Evolutionary conservation across 2,888 invertebrate species (phyloP), one percentile per base, ranked within the genome.

Genomic region (Tortrix viridana): DNA sequence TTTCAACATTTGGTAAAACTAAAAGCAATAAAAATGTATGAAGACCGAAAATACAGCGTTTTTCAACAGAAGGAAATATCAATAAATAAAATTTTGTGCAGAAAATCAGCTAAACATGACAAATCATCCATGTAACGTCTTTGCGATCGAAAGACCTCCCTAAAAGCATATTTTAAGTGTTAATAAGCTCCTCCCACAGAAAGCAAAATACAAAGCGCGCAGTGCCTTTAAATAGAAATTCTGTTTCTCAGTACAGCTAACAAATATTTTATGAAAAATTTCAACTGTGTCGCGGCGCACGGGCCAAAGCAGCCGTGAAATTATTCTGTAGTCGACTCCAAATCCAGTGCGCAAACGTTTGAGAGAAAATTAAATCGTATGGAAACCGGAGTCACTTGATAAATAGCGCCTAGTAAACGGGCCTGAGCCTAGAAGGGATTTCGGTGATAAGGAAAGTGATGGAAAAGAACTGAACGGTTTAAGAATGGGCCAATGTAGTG

Each of bases 251-350:
- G 56, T 20, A 53, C 54, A 56, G 56, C 23, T 46, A 52, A 38
- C 56, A 62, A 62, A 57, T 62, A 56, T 62, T 62, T 57, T 62
- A 62, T 50, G 56, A 47, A 63, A 58, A 57, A 53, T 58, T 37
- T 52, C 57, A 53, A 63, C 43, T 53, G 52, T 52, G 63, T 53
- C 53, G 47, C 47, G 32, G 47, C 18, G 67, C 66, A 65, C 57
- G 67, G 52, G 65, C 69, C 68, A 77, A 77, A 79, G 75, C 70
- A 75, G 67, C 71, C 74, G 73, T 77, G 74, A 76, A 79, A 77
- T 79, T 74, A 79, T 74, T 70, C 74, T 70, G 72, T 72, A 72
- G 68, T 72, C 71, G 66, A 69, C 69, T 69, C 70, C 69, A 71
- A 71, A 70, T 64, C 68, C 63, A 68, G 69, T 69, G 66, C 62